A percentile compares a stretch with the other conserved stretches of the same genome.
phyloP scores from a whole-genome alignment of 2,113 vertebrate species.

The Gavialis gangeticus region DNA sequence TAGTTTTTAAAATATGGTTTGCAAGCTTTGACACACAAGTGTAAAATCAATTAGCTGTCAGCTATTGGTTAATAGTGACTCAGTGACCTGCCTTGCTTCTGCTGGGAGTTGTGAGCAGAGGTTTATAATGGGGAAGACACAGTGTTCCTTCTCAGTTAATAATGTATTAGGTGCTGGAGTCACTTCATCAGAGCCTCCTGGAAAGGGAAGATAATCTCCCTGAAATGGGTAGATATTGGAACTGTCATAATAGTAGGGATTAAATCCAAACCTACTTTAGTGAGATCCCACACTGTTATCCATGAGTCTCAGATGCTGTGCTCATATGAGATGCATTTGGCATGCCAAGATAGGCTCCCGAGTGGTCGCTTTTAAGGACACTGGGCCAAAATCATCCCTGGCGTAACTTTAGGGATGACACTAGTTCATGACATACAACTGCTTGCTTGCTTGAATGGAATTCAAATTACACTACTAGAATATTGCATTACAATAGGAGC shows the following conservation, averaged over 20 bases:
- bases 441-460: not conserved
- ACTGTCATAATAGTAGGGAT: not conserved
- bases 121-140: not conserved
- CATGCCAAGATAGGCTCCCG: not conserved
- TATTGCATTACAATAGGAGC: fast-evolving
- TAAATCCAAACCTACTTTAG: not conserved
- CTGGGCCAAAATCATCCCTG: not conserved
- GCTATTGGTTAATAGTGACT: not conserved
- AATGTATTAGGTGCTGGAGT: not conserved
- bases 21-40: not conserved
- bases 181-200: slow-evolving; percentile 1
- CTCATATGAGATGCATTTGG: not conserved
- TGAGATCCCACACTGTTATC: not conserved
- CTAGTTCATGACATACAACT: not conserved
- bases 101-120: not conserved
- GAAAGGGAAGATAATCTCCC: not conserved
- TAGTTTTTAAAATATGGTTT: slow-evolving; percentile 49
- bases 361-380: not conserved
- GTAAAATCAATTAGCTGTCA: slow-evolving; percentile 54
- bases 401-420: not conserved
- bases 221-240: not conserved
- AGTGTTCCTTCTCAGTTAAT: not conserved
- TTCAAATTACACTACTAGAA: not conserved
- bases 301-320: not conserved
- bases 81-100: slow-evolving; percentile 3